Evolutionary conservation across 1,140 invertebrate species (phyloP).

Genomic region (Procambarus clarkii): DNA sequence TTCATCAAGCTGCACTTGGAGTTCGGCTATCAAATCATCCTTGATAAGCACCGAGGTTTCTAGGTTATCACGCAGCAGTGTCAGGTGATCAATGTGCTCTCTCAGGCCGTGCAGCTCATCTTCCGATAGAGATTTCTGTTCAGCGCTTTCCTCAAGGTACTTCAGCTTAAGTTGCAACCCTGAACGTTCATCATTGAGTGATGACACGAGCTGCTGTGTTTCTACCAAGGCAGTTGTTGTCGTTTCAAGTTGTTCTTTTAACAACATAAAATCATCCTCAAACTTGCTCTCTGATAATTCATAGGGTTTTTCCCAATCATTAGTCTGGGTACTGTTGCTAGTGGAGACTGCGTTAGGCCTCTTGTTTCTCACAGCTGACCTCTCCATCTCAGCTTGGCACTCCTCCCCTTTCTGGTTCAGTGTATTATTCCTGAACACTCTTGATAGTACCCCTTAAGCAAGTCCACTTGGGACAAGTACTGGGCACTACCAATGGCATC

Average conservation of each 20-base stretch:
- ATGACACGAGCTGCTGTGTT: not conserved
- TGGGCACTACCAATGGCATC: no score
- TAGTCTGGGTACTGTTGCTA: no score
- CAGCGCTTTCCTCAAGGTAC: not conserved
- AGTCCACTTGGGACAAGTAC: no score
- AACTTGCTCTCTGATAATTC: not conserved
- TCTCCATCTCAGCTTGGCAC: no score
- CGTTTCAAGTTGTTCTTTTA: not conserved
- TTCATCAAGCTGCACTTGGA: constrained; percentile 58
- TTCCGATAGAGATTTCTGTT: not conserved
- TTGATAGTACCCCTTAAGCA: no score
- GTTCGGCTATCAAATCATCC: constrained; percentile 64
- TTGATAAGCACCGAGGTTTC: constrained; percentile 59
- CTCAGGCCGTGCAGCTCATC: not conserved
- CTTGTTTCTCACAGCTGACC: no score
- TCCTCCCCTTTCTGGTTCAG: no score
- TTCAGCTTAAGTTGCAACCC: not conserved
- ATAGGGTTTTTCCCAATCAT: no score
- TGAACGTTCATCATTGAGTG: not conserved
- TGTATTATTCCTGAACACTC: no score
- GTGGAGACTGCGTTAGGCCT: no score
- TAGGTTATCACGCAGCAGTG: constrained; percentile 63
- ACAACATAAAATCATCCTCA: not conserved
- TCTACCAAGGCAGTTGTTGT: not conserved
- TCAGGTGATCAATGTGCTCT: constrained; percentile 63